phyloP scores from a whole-genome alignment of 53 echinoderm and acorn worm genomes.

The Henricia sp. region DNA sequence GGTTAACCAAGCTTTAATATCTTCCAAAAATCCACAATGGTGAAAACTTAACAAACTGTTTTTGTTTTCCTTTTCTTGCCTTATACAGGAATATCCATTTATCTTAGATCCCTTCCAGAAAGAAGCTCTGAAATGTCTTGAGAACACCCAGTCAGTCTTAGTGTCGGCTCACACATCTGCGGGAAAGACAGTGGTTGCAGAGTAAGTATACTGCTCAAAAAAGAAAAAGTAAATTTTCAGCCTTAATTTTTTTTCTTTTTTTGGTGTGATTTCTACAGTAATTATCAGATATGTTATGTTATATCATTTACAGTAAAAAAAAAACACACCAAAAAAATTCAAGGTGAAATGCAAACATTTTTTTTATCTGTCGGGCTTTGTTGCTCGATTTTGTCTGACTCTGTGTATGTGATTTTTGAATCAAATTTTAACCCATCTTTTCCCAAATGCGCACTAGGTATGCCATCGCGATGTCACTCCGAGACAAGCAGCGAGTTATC shows the following conservation, averaged over 20 bases:
- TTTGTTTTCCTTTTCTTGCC: conserved; percentile 1
- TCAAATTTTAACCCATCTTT: too few species aligned
- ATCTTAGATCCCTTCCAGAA: conserved; percentile 98
- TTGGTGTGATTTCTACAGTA: neutral
- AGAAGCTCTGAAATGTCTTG: conserved; percentile 97
- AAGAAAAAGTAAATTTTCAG: neutral
- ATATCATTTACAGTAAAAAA: too few species aligned
- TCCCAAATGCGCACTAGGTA: conserved; percentile 85
- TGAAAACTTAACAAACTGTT: neutral
- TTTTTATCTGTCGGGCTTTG: too few species aligned
- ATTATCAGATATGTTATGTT: neutral
- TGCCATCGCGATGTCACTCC: conserved; percentile 99
- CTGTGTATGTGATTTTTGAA: too few species aligned
- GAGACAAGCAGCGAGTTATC: conserved; percentile 95
- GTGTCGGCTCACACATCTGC: conserved; percentile 99
- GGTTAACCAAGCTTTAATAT: too few species aligned
- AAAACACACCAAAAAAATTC: too few species aligned
- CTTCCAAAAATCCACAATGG: neutral
- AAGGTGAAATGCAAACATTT: too few species aligned
- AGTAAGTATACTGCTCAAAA: conserved; percentile 73
- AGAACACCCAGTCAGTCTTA: conserved; percentile 93
- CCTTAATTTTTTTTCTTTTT: neutral
- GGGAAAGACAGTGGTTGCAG: conserved; percentile 95
- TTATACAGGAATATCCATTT: conserved; percentile 92
- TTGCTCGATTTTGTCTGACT: too few species aligned